Evolutionary conservation across 1,140 invertebrate genomes (phyloP), one percentile per base, ranked within the genome.

Genomic region (Euura lappo): DNA sequence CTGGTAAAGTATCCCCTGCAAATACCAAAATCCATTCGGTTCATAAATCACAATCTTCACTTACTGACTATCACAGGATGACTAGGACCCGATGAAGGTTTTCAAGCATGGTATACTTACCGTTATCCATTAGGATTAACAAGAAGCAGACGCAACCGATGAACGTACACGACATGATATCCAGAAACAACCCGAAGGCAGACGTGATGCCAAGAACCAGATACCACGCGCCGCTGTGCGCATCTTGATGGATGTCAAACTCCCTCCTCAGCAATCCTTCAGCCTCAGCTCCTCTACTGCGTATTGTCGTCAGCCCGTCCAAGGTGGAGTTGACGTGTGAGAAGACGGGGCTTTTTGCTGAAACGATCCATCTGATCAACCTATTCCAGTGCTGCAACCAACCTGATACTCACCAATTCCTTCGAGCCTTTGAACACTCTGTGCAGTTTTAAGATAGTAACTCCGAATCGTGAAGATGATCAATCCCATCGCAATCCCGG

Each of bases 101-200:
- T 28, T 28, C 28, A 28, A 28, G 28, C 28, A 28, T 28, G 28
- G 28, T 51, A 51, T 60, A 60, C 76, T 70, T 71, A 86, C 86
- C 86, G 45, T 76, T 73, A 44, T 81, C 77, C 2, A 85, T 65
- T 0, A 89, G 42, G 11, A 90, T 86, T 47, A 90, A 89, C 43
- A 83, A 83, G 51, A 83, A 86, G 4, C 81, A 83, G 2, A 87
- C 72, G 13, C 76, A 77, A 4, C 88, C 82, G 3, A 98, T 93
- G 80, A 94, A 94, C 0, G 93, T 71, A 0, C 92, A 81, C 76
- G 92, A 93, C 72, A 94, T 90, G 0, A 93, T 78, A 74, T 94
- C 93, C 64, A 98, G 80, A 82, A 91, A 93, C 74, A 93, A 93
- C 6, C 92, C 93, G 82, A 99, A 95, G 75, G 97, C 95, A 68